Percentiles rank a stretch among this genome's conserved stretches.
Conservation (phyloP, 2,888 invertebrate species). For the Zonitis immaculata region DNA sequence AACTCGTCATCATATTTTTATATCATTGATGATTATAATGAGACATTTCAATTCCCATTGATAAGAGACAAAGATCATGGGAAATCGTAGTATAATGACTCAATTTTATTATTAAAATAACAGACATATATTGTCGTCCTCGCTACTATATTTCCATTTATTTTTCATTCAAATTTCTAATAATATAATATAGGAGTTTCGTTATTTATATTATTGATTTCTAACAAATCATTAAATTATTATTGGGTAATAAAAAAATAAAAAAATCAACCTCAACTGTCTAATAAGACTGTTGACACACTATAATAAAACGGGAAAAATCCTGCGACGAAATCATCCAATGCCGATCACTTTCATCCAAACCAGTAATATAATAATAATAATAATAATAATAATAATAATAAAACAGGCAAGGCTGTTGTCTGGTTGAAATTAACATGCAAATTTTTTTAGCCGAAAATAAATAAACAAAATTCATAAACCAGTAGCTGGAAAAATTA, state of each 20-base stretch:
- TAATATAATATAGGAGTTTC: no score
- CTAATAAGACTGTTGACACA: background rate
- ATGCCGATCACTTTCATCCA: slow-evolving; percentile 17
- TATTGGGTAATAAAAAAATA: background rate
- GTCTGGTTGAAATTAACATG: background rate
- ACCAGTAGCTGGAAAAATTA: background rate
- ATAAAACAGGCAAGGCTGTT: background rate
- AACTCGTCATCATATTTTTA: background rate
- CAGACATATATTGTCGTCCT: background rate
- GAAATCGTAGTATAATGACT: background rate
- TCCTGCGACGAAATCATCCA: slow-evolving; percentile 12
- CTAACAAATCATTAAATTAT: no score
- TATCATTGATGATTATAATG: background rate
- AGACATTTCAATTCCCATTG: background rate
- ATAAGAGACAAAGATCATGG: background rate
- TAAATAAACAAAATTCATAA: background rate
- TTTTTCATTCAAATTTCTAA: no score
- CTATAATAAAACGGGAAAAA: slow-evolving; percentile 2
- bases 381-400: no score
- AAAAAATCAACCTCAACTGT: slow-evolving; percentile 17
- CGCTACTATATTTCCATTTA: no score
- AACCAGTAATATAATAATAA: no score
- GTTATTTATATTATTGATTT: no score
- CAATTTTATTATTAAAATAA: background rate
- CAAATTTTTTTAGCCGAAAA: no score